Evolutionary conservation across 2,797 vertebrate genomes (phyloP).

Genomic region (Threskiornis aethiopicus): DNA sequence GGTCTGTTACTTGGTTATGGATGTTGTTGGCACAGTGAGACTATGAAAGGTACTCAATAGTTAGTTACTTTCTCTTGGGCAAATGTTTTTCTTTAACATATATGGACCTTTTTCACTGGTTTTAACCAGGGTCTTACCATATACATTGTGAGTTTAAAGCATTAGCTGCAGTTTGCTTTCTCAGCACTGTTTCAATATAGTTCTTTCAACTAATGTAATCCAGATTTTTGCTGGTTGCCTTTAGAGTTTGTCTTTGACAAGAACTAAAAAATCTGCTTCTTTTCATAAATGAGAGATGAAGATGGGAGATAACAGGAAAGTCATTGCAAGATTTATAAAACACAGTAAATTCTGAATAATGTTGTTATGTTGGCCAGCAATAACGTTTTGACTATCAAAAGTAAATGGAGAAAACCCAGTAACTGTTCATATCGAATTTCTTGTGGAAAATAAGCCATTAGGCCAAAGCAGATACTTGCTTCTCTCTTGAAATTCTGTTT

Average conservation of each 20-base stretch:
- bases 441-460: not conserved
- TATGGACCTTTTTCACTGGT: not conserved
- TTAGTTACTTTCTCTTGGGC: not conserved
- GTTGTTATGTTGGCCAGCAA: not conserved
- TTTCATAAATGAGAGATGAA: conserved; percentile 4
- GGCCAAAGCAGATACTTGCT: not conserved
- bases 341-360: not conserved
- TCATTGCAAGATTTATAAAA: not conserved
- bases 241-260: not conserved
- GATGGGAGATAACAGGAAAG: not conserved
- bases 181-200: not conserved
- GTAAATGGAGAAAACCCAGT: not conserved
- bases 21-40: not conserved
- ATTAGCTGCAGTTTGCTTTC: not conserved
- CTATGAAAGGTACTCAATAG: not conserved
- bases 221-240: not conserved
- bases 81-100: not conserved
- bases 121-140: not conserved
- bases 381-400: conserved; percentile 8
- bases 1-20: not conserved
- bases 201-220: not conserved
- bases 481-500: not conserved
- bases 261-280: not conserved
- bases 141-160: not conserved
- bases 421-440: conserved; percentile 4